Base-by-base conservation (phyloP, 2,797 vertebrate genomes). In the Sus cebifrons region DNA sequence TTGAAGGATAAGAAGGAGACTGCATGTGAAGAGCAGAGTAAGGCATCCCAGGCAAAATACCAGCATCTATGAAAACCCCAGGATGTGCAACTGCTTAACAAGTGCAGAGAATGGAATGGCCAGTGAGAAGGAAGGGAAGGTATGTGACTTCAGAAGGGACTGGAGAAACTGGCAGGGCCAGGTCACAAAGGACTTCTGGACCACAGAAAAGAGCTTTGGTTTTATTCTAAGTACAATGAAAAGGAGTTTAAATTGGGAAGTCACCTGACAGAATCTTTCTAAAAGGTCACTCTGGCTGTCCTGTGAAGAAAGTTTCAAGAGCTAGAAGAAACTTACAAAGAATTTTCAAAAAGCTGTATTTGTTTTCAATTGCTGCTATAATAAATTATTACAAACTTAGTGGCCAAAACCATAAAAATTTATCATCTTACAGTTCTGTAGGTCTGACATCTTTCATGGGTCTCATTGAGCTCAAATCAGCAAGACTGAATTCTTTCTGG, bases 1-100 rank as follows among this genome's bases (percentile, higher is more conserved):
- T 82, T 71, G 73, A 96, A 92, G 88, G 93, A 89, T 71, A 44
- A 86, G 56, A 94, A 86, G 29, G 60, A 40, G 23, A 95, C 60
- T 89, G 6, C 13, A 36, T 36, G 21, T 94, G 25, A 91, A 83
- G n/a, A 79, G 32, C 29, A 77, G 25, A 75, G 64, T 29, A 89
- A 75, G 52, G 12, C 16, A 87, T 91, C 94, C 52, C 13, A 89
- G 36, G 40, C 40, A 93, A 93, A 93, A 86, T 68, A 88, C 6
- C 54, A 83, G 60, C 82, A 56, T 93, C 86, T 83, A 36, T 87
- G 88, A 91, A 95, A 86, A 94, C 6, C 25, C 29, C 25, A 60
- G 18, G n/a, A 7, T 71, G 44, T 36, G 71, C 83, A 95, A 88
- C 49, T 60, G 58, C 65, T 93, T 68, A 94, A 56, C 49, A 44